Evolutionary conservation across 2,888 invertebrate species (phyloP).

Genomic region (Cryptus viduatorius): DNA sequence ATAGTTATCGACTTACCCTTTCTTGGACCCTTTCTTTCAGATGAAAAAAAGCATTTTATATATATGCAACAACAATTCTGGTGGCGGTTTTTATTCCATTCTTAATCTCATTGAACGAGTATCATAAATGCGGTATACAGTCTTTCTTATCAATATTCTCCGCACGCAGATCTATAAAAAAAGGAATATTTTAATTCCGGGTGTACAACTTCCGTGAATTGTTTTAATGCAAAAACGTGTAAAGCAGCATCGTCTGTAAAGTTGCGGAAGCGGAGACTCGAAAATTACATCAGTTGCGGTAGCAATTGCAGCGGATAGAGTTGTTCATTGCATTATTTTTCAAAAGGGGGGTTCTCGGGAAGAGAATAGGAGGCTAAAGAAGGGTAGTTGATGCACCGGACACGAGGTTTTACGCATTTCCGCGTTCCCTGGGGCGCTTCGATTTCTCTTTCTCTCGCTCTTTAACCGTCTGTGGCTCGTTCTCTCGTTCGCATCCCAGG

Average conservation of each 20-base stretch:
- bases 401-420: constrained; percentile 30
- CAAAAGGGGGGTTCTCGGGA: neutral
- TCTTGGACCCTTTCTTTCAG: neutral
- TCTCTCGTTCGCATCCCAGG: constrained; percentile 45
- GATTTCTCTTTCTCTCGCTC: constrained; percentile 18
- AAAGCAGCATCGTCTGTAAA: neutral
- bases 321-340: constrained; percentile 36
- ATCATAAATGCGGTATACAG: no score
- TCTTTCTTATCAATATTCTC: constrained; percentile 3
- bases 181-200: neutral
- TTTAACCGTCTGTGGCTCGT: neutral
- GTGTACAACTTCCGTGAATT: neutral
- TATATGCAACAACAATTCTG: neutral
- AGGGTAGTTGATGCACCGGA: constrained; percentile 5
- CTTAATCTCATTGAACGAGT: no score
- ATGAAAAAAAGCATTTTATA: neutral
- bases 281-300: constrained; percentile 2
- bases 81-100: no score
- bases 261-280: neutral
- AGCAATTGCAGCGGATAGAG: constrained; percentile 25
- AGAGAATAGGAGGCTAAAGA: neutral
- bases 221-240: constrained; percentile 2
- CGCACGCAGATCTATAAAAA: neutral
- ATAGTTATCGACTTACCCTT: neutral
- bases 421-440: constrained; percentile 33